Percentiles rank a stretch among this genome's conserved stretches.
phyloP scores from a whole-genome alignment of 2,888 invertebrate genomes.

The Eretmocerus hayati region DNA sequence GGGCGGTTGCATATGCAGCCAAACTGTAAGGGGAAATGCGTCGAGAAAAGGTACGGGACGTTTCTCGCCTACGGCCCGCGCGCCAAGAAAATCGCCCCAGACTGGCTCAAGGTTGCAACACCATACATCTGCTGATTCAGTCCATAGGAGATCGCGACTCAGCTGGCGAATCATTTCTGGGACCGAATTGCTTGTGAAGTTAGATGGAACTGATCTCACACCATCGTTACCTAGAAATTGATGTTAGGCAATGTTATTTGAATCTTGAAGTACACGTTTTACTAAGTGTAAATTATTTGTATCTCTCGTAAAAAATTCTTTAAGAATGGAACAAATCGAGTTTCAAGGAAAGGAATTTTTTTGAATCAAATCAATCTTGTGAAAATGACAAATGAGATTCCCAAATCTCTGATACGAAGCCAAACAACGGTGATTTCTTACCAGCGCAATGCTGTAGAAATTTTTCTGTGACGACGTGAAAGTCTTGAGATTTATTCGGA shows the following conservation, averaged over 20 bases:
- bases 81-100: slow-evolving; percentile 88
- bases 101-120: slow-evolving; percentile 81
- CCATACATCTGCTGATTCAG: slow-evolving; percentile 83
- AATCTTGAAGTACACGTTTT: neutral
- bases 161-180: slow-evolving; percentile 52
- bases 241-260: neutral
- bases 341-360: too few relatives aligned
- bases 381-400: neutral
- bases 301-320: too few relatives aligned
- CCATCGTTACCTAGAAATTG: slow-evolving; percentile 40
- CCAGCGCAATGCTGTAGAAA: slow-evolving; percentile 65
- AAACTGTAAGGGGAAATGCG: slow-evolving; percentile 79
- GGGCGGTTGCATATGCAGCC: slow-evolving; percentile 59
- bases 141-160: slow-evolving; percentile 60
- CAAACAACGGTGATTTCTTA: too few relatives aligned
- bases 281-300: too few relatives aligned
- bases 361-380: too few relatives aligned
- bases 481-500: slow-evolving; percentile 63
- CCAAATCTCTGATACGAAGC: too few relatives aligned
- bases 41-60: slow-evolving; percentile 75
- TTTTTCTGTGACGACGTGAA: slow-evolving; percentile 73
- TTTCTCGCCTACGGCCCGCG: slow-evolving; percentile 65
- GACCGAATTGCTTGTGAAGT: slow-evolving; percentile 46
- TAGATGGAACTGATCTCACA: slow-evolving; percentile 34
- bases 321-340: too few relatives aligned